Conservation (phyloP, 2,888 invertebrate genomes). For the Hydraecia micacea region DNA sequence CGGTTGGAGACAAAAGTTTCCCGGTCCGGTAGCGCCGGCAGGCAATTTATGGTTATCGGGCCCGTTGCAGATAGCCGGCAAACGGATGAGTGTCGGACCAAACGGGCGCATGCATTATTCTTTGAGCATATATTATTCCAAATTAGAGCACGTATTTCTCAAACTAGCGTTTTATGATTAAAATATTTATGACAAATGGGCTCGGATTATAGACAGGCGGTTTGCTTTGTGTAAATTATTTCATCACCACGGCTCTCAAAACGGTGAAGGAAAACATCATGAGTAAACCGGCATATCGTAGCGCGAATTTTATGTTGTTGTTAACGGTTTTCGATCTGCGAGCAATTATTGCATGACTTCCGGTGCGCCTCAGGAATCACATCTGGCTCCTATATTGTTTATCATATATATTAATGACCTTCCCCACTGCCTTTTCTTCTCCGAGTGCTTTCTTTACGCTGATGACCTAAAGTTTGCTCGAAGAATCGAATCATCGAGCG, state of each 20-base stretch:
- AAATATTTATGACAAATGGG: slow-evolving; percentile 40
- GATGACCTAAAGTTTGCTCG: too few species aligned
- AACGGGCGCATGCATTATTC: slow-evolving; percentile 64
- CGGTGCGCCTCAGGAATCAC: too few species aligned
- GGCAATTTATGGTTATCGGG: slow-evolving; percentile 76
- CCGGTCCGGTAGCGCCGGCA: slow-evolving; percentile 56
- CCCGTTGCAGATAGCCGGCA: slow-evolving; percentile 70
- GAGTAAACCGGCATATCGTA: not conserved
- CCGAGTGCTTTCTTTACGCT: too few species aligned
- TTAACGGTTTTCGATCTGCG: too few species aligned
- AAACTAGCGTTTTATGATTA: slow-evolving; percentile 52
- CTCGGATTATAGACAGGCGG: slow-evolving; percentile 11
- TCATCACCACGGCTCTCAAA: not conserved
- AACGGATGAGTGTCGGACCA: slow-evolving; percentile 69
- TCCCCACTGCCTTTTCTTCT: too few species aligned
- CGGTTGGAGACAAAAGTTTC: slow-evolving; percentile 67
- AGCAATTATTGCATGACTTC: too few species aligned
- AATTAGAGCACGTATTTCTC: slow-evolving; percentile 64
- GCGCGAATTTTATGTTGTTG: too few species aligned
- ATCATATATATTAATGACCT: too few species aligned
- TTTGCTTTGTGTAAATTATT: not conserved
- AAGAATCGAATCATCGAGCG: too few species aligned
- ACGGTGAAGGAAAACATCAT: not conserved
- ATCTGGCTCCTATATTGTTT: too few species aligned
- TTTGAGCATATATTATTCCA: slow-evolving; percentile 56